Conservation (phyloP, 1,140 invertebrate species). For the Drosophila pallidifrons region DNA sequence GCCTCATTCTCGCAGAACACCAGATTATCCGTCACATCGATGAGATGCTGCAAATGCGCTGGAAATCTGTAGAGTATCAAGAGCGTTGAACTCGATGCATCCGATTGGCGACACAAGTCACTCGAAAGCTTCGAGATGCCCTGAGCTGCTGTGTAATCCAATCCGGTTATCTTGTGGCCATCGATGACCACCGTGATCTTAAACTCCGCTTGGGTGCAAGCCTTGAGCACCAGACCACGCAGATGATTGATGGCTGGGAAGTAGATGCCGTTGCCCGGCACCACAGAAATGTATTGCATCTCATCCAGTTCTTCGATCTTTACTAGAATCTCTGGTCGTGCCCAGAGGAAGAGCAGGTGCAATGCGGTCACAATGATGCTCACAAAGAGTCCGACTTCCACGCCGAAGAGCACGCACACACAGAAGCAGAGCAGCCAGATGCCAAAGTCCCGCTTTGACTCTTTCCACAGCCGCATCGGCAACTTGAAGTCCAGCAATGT, state of each 20-base stretch:
- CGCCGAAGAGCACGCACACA: slow-evolving; percentile 91
- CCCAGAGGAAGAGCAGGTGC: slow-evolving; percentile 92
- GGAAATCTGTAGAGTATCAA: slow-evolving; percentile 73
- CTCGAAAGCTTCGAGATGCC: slow-evolving; percentile 78
- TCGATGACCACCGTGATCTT: slow-evolving; percentile 87
- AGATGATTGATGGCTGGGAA: slow-evolving; percentile 89
- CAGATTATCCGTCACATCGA: slow-evolving; percentile 74
- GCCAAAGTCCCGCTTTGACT: slow-evolving; percentile 89
- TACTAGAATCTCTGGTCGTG: slow-evolving; percentile 90
- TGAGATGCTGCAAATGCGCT: slow-evolving; percentile 62
- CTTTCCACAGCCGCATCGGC: slow-evolving; percentile 90
- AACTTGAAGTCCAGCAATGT: slow-evolving; percentile 88
- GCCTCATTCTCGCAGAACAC: slow-evolving; percentile 74
- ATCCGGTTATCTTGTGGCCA: slow-evolving; percentile 86
- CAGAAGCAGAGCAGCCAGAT: slow-evolving; percentile 92
- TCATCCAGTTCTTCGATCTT: slow-evolving; percentile 86
- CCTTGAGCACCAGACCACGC: slow-evolving; percentile 85
- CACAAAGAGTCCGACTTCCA: slow-evolving; percentile 95
- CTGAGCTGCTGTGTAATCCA: slow-evolving; percentile 88
- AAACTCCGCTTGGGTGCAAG: slow-evolving; percentile 80
- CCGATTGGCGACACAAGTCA: slow-evolving; percentile 65
- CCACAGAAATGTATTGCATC: slow-evolving; percentile 86
- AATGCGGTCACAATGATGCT: slow-evolving; percentile 94
- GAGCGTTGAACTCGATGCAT: slow-evolving; percentile 58
- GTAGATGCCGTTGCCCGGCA: slow-evolving; percentile 87